Evolutionary conservation across 2,797 vertebrate genomes (phyloP).

Genomic region (Hyperoplus immaculatus): DNA sequence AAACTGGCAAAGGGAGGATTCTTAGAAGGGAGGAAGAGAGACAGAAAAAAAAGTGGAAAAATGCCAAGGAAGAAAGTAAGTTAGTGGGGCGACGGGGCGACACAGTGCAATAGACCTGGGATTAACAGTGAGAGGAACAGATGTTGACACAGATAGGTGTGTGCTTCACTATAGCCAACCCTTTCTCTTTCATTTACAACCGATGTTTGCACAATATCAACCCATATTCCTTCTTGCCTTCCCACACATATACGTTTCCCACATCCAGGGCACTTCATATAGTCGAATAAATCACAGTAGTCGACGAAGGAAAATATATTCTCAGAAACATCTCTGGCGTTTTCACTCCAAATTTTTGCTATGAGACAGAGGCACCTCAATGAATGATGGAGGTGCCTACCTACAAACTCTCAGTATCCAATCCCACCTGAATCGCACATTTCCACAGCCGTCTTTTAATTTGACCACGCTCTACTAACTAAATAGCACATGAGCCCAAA

Average conservation of each 20-base stretch:
- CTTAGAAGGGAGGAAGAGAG: slow-evolving; percentile 38
- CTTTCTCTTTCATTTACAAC: slow-evolving; percentile 68
- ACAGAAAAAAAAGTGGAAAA: slow-evolving; percentile 58
- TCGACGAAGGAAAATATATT: slow-evolving; percentile 44
- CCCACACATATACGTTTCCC: slow-evolving; percentile 55
- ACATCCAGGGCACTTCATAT: slow-evolving; percentile 52
- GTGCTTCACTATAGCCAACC: slow-evolving; percentile 61
- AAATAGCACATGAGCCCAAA: slow-evolving; percentile 59
- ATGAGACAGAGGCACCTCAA: slow-evolving; percentile 40
- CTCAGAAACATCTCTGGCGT: slow-evolving; percentile 36
- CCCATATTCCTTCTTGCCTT: slow-evolving; percentile 33
- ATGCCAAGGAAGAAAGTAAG: slow-evolving; percentile 55
- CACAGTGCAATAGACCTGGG: slow-evolving; percentile 67
- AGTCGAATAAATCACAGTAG: slow-evolving; percentile 56
- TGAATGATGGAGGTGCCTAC: slow-evolving; percentile 39
- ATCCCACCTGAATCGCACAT: slow-evolving; percentile 47
- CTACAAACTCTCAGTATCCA: slow-evolving; percentile 38
- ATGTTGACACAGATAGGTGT: slow-evolving; percentile 73
- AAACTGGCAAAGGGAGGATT: slow-evolving; percentile 27
- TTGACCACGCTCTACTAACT: slow-evolving; percentile 56
- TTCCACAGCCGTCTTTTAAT: slow-evolving; percentile 64
- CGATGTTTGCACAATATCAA: slow-evolving; percentile 53
- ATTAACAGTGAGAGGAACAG: slow-evolving; percentile 74
- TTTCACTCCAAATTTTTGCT: slow-evolving; percentile 54
- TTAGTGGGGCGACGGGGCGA: slow-evolving; percentile 57